Evolutionary conservation across 92 coral and sea anemone species (phyloP).

Genomic region (Pocillopora grandis): DNA sequence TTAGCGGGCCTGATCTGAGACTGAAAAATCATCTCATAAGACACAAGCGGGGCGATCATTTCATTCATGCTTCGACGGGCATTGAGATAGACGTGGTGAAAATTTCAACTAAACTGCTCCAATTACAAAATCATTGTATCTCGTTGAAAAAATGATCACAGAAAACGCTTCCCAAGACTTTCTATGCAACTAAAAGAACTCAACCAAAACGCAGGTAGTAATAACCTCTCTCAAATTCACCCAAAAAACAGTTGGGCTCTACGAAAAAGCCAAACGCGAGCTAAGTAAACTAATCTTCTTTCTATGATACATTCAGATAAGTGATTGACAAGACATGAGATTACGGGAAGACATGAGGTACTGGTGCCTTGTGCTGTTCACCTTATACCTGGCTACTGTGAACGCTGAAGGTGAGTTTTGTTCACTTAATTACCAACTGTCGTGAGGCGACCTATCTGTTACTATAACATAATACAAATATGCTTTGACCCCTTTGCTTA

Average conservation of each 20-base stretch:
- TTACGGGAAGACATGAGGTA: conserved; percentile 25
- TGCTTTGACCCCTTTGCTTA: background rate
- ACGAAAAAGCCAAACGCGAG: background rate
- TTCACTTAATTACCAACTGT: background rate
- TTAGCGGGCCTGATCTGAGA: background rate
- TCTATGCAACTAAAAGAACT: too few relatives aligned
- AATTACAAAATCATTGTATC: too few relatives aligned
- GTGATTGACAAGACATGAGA: conserved; percentile 23
- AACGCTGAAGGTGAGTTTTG: conserved; percentile 38
- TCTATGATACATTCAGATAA: conserved; percentile 8
- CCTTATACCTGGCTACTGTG: conserved; percentile 8
- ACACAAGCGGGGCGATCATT: background rate
- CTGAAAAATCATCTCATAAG: background rate
- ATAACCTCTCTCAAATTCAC: background rate
- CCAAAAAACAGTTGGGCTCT: background rate
- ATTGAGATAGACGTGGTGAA: background rate
- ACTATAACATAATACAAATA: background rate
- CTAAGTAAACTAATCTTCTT: background rate
- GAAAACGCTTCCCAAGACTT: too few relatives aligned
- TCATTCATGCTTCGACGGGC: background rate
- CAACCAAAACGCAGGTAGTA: too few relatives aligned
- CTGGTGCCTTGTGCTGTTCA: conserved; percentile 29
- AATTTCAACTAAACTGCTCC: too few relatives aligned
- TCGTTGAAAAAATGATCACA: too few relatives aligned
- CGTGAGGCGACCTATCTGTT: background rate